Conservation (phyloP, 2,888 invertebrate genomes). For the Druceiella hillmani region DNA sequence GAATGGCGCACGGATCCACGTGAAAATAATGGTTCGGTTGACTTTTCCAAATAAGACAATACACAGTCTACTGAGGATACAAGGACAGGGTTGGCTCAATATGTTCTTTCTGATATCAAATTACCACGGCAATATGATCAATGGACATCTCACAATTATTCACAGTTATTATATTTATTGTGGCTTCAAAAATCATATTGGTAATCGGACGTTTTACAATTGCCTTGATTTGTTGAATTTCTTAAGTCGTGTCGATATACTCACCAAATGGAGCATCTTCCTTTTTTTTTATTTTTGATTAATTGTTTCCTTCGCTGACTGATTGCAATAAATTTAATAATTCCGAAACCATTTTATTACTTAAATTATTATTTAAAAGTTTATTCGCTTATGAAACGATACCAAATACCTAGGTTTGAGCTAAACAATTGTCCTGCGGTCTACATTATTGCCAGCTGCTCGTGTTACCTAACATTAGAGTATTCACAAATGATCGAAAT, state of each 20-base stretch:
- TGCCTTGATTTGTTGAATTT: conserved; percentile 12
- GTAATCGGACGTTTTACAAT: conserved; percentile 17
- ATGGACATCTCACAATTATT: too few relatives aligned
- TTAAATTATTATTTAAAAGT: conserved; percentile 15
- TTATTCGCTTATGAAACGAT: conserved; percentile 14
- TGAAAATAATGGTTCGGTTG: too few relatives aligned
- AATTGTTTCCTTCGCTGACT: conserved; percentile 7
- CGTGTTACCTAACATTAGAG: conserved; percentile 15
- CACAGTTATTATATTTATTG: too few relatives aligned
- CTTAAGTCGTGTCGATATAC: conserved; percentile 12
- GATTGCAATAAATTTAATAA: conserved; percentile 11
- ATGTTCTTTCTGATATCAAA: too few relatives aligned
- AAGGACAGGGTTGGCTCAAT: too few relatives aligned
- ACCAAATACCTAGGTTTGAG: conserved; percentile 12
- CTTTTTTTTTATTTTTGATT: too few relatives aligned
- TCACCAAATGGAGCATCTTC: conserved; percentile 12
- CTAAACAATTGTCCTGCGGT: conserved; percentile 13
- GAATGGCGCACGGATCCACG: too few relatives aligned
- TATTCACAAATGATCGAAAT: too few relatives aligned
- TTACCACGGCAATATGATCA: too few relatives aligned
- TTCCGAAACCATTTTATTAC: conserved; percentile 14
- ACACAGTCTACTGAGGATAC: too few relatives aligned
- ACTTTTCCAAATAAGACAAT: too few relatives aligned
- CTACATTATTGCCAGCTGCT: conserved; percentile 13
- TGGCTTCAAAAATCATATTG: conserved; percentile 19